A percentile compares a stretch with the other conserved stretches of the same genome.
Evolutionary conservation across 2,888 invertebrate genomes (phyloP).

Genomic region (Brenthis hecate): DNA sequence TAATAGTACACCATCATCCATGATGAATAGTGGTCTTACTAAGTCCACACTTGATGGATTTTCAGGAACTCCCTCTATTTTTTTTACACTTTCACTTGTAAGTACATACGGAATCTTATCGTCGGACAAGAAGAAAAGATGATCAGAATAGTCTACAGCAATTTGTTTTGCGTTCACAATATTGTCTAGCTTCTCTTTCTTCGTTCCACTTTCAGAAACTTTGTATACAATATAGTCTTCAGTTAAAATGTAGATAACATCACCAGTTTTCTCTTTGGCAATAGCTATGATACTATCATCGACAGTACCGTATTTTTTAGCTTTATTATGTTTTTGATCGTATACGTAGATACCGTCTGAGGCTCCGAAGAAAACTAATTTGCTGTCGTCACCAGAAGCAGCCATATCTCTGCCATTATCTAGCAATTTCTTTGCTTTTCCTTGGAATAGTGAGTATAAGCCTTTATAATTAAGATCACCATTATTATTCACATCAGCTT

Average conservation of each 20-base stretch:
- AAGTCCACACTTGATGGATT: constrained; percentile 47
- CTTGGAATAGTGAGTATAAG: constrained; percentile 34
- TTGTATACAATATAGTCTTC: constrained; percentile 57
- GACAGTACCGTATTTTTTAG: constrained; percentile 45
- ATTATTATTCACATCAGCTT: constrained; percentile 40
- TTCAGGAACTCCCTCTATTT: constrained; percentile 57
- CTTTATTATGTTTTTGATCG: constrained; percentile 40
- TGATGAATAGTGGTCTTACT: constrained; percentile 54
- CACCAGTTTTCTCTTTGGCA: constrained; percentile 40
- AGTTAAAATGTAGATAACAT: constrained; percentile 59
- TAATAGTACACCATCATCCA: constrained; percentile 50
- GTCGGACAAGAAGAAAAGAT: constrained; percentile 56
- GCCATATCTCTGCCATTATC: constrained; percentile 52
- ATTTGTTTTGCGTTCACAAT: constrained; percentile 58
- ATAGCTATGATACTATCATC: constrained; percentile 46
- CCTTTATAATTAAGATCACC: constrained; percentile 28
- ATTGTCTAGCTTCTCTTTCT: constrained; percentile 52
- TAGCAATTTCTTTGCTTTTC: constrained; percentile 48
- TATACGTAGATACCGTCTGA: constrained; percentile 57
- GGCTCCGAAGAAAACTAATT: constrained; percentile 53
- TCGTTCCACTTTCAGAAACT: constrained; percentile 58
- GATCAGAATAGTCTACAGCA: constrained; percentile 56
- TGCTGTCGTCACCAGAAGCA: constrained; percentile 48
- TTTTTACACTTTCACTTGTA: constrained; percentile 47
- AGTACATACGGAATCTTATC: constrained; percentile 53